These are phyloP conservation scores for Apamea crenata DNA, from an alignment of 2,888 invertebrate species.

Conservation along the genomic window DNA sequence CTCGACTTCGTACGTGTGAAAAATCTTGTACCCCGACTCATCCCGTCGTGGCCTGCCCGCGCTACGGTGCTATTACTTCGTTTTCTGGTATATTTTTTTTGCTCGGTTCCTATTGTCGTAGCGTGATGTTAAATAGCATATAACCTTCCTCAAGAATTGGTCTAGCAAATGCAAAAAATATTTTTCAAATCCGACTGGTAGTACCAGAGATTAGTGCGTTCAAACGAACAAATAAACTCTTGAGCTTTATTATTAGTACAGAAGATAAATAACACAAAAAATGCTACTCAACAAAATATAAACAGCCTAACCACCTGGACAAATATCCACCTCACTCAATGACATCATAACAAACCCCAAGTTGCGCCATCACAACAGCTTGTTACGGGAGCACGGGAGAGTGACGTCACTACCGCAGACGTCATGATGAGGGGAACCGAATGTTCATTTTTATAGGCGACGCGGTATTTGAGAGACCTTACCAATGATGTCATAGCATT, in stretches of 20 bases:
- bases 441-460: constrained; percentile 50
- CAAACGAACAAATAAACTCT: neutral
- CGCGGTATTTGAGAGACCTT: constrained; percentile 41
- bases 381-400: constrained; percentile 44
- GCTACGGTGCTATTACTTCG: neutral
- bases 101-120: neutral
- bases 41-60: neutral
- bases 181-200: neutral
- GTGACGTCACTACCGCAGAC: constrained; percentile 51
- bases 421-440: constrained; percentile 47
- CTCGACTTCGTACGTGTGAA: too few relatives aligned
- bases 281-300: neutral
- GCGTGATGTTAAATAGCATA: neutral
- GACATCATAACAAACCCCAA: constrained; percentile 43
- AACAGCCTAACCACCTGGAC: neutral
- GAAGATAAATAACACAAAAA: neutral
- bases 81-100: neutral
- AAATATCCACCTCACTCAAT: constrained; percentile 11
- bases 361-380: constrained; percentile 27
- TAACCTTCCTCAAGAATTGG: neutral
- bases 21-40: neutral
- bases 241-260: neutral
- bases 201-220: neutral
- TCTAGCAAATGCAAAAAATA: neutral
- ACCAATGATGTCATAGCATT: constrained; percentile 40